Percentiles rank a stretch among this genome's conserved stretches.
These are phyloP conservation scores for Zingel zingel DNA, from an alignment of 2,113 vertebrate species.

Conservation along the genomic window DNA sequence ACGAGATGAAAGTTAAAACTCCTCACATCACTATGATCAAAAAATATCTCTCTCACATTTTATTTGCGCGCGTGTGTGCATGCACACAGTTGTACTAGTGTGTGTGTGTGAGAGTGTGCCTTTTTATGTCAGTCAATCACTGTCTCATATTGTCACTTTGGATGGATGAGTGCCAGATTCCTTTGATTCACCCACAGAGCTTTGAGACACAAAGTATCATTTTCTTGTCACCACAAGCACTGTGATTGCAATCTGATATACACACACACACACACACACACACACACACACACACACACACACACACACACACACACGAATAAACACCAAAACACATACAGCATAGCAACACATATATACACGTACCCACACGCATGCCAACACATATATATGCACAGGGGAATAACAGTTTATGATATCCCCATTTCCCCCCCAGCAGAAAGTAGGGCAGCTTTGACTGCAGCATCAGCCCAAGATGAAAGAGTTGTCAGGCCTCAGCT, in stretches of 20 bases:
- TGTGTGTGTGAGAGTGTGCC: slow-evolving; percentile 14
- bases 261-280: slow-evolving; percentile 58
- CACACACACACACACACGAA: slow-evolving; percentile 44
- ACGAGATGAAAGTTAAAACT: slow-evolving; percentile 71
- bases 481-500: slow-evolving; percentile 77
- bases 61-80: neutral
- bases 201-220: slow-evolving; percentile 77
- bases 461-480: slow-evolving; percentile 76
- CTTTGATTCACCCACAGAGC: slow-evolving; percentile 77
- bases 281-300: slow-evolving; percentile 50
- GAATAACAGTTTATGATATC: slow-evolving; percentile 76
- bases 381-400: slow-evolving; percentile 60
- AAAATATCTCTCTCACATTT: slow-evolving; percentile 50
- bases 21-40: slow-evolving; percentile 66
- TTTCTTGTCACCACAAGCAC: slow-evolving; percentile 73
- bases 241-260: slow-evolving; percentile 72
- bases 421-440: slow-evolving; percentile 70
- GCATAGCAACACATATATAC: slow-evolving; percentile 1
- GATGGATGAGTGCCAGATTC: slow-evolving; percentile 79
- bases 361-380: slow-evolving; percentile 7
- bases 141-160: slow-evolving; percentile 75
- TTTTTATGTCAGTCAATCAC: slow-evolving; percentile 73
- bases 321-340: slow-evolving; percentile 51
- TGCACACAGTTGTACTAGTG: slow-evolving; percentile 3
- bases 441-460: slow-evolving; percentile 84